phyloP scores from a whole-genome alignment of 2,888 invertebrate species.

The Thereva unica region DNA sequence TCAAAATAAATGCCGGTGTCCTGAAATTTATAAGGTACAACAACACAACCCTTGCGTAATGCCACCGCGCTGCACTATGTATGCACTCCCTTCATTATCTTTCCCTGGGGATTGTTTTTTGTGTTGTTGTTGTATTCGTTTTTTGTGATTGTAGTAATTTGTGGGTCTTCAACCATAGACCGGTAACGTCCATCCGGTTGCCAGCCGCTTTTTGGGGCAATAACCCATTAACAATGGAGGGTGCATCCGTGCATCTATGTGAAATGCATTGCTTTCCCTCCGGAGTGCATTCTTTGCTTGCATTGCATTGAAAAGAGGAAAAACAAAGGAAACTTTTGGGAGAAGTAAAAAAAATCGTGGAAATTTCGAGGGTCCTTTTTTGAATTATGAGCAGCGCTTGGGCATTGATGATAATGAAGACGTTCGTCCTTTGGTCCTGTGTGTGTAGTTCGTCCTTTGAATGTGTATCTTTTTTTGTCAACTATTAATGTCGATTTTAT shows the following conservation, averaged over 20 bases:
- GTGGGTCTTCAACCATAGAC: not conserved
- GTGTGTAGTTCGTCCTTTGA: not conserved
- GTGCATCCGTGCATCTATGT: not conserved
- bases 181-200: constrained; percentile 30
- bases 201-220: constrained; percentile 5
- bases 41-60: too few species aligned
- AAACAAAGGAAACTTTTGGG: too few species aligned
- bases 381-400: too few species aligned
- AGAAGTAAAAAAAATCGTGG: too few species aligned
- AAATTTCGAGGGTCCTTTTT: too few species aligned
- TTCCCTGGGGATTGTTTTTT: not conserved
- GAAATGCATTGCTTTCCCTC: too few species aligned
- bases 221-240: not conserved
- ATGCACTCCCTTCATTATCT: not conserved
- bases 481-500: not conserved
- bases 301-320: too few species aligned
- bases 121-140: not conserved
- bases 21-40: too few species aligned
- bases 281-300: too few species aligned
- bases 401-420: too few species aligned
- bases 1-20: not conserved
- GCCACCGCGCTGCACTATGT: not conserved
- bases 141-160: not conserved
- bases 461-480: not conserved
- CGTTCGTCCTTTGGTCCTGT: too few species aligned